Percentiles rank a stretch among this genome's conserved stretches.
These are phyloP conservation scores for Eulemur rufifrons DNA, from an alignment of 2,113 vertebrate species.

Conservation along the genomic window DNA sequence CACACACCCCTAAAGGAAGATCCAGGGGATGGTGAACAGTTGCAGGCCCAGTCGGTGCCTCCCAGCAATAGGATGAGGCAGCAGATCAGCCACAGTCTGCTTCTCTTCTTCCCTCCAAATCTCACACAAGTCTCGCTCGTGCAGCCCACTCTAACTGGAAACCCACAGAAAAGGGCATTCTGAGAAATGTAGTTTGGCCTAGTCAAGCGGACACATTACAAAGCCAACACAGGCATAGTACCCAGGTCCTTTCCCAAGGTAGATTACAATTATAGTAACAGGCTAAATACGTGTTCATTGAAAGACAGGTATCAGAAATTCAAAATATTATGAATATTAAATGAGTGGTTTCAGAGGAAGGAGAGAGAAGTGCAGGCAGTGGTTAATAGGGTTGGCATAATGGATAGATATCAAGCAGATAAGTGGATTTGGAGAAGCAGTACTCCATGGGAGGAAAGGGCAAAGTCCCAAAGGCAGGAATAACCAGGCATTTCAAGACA, in stretches of 20 bases:
- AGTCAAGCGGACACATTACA: not conserved
- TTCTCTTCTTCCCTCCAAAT: not conserved
- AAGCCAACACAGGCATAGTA: not conserved
- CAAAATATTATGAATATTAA: constrained; percentile 35
- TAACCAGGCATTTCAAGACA: not conserved
- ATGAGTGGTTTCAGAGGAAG: not conserved
- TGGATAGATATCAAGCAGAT: not conserved
- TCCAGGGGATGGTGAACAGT: not conserved
- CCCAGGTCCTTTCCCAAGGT: not conserved
- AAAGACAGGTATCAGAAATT: constrained; percentile 43
- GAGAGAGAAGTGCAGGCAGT: not conserved
- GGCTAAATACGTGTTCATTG: not conserved
- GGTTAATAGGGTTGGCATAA: not conserved
- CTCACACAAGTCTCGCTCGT: not conserved
- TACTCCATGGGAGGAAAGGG: not conserved
- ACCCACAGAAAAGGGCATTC: not conserved
- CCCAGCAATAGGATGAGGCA: not conserved
- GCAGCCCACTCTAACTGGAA: not conserved
- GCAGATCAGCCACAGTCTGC: not conserved
- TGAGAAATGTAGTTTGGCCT: not conserved
- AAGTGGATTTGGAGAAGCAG: not conserved
- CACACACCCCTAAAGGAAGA: not conserved
- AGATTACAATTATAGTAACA: not conserved
- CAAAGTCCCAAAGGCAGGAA: not conserved
- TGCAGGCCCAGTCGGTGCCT: not conserved